Evolutionary conservation across 2,888 invertebrate species (phyloP), one percentile per base, ranked within the genome.

Genomic region (Drosophila histrio): DNA sequence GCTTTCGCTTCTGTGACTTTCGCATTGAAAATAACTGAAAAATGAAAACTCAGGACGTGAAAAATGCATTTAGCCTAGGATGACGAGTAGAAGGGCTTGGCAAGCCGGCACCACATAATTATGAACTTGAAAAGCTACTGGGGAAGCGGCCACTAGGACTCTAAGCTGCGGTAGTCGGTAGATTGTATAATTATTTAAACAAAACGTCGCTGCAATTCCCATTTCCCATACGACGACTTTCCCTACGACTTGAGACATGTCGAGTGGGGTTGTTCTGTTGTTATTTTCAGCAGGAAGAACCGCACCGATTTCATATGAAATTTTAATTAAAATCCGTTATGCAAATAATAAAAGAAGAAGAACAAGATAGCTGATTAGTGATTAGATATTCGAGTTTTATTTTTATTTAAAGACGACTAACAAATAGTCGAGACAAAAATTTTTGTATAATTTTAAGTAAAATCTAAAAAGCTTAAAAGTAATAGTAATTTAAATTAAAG

Each of bases 71-170:
- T 63, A 53, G 58, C 47, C 46, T 28, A 28, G 34, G 32, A 49
- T 41, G 38, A 34, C 19, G n/a, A 49, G 24, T 7, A 6, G 34
- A 50, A 21, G n/a, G 38, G 28, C 13, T 43, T 39, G 58, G 15
- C 21, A 46, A 54, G 43, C 52, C 44, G 59, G 32, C 47, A 43
- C 56, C 61, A 72, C 77, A 84, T 86, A 88, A 89, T 88, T 88
- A 88, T 89, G 89, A 88, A 84, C 89, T 88, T 89, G 89, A 89
- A 89, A 82, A 77, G 59, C 28, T 28, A 54, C 30, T 53, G 30
- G 56, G 59, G 38, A 54, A 46, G 52, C 63, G 11, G 50, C 38
- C 73, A 67, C 66, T 70, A 60, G 60, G 61, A 32, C 53, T 34
- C 58, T 50, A 59, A 61, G 62, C 61, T 64, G 56, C 56, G 30